A percentile compares a stretch with the other conserved stretches of the same genome.
These are phyloP conservation scores for Caenorhabditis auriculariae DNA, from an alignment of 2,888 invertebrate genomes.

Conservation along the genomic window DNA sequence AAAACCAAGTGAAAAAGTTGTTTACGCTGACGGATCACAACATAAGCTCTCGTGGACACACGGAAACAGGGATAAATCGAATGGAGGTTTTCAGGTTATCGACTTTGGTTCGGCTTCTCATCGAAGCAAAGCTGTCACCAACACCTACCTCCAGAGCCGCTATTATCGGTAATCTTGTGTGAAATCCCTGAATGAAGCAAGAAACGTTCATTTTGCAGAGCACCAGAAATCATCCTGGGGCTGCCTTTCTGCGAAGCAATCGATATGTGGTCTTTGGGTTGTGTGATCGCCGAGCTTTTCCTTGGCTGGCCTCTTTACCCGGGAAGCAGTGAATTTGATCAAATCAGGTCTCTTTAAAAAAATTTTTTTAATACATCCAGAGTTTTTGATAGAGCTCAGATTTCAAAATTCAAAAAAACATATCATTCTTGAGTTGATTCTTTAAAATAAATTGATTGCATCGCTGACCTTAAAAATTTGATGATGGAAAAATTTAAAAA, in stretches of 20 bases:
- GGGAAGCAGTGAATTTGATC: conserved; percentile 96
- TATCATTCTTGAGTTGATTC: background rate
- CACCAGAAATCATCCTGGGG: conserved; percentile 94
- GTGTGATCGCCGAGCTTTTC: conserved; percentile 97
- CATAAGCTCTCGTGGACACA: background rate
- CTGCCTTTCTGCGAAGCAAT: conserved; percentile 98
- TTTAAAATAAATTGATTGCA: background rate
- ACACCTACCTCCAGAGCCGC: conserved; percentile 97
- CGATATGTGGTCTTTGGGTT: conserved; percentile 99
- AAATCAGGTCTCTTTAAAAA: conserved; percentile 63
- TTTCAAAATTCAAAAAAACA: background rate
- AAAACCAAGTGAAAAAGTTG: background rate
- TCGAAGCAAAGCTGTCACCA: conserved; percentile 98
- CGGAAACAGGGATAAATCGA: background rate
- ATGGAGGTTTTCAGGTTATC: conserved; percentile 76
- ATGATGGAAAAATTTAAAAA: too few species aligned
- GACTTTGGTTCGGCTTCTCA: conserved; percentile 99
- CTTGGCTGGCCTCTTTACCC: conserved; percentile 99
- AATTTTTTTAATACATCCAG: background rate
- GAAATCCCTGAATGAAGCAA: background rate
- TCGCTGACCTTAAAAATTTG: background rate
- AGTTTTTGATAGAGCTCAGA: background rate
- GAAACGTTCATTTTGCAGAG: conserved; percentile 64
- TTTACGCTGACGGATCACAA: background rate
- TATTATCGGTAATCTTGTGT: conserved; percentile 77